phyloP scores from a whole-genome alignment of 64 coral and sea anemone genomes.

The Montipora capricornis region DNA sequence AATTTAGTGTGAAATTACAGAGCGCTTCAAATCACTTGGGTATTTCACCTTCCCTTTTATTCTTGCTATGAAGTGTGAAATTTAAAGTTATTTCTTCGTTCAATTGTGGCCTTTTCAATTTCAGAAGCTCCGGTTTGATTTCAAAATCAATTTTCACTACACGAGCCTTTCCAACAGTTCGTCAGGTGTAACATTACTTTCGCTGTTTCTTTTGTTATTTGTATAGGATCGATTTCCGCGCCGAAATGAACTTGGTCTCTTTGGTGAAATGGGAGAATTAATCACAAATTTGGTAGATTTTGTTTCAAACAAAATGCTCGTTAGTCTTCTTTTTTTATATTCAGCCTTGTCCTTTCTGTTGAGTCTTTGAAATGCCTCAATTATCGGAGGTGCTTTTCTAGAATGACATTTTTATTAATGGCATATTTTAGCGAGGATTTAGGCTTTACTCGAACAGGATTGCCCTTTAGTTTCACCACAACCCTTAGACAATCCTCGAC shows the following conservation, averaged over 20 bases:
- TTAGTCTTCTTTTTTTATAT: not conserved
- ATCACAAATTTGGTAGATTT: constrained; percentile 36
- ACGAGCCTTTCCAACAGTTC: constrained; percentile 27
- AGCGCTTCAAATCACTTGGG: constrained; percentile 4
- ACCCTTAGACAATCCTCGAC: not conserved
- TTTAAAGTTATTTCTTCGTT: not conserved
- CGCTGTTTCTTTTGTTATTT: constrained; percentile 36
- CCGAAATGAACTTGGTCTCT: constrained; percentile 27
- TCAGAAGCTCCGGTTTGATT: not conserved
- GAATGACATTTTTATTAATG: constrained; percentile 34
- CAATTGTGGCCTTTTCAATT: not conserved
- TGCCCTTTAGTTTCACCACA: constrained; percentile 16
- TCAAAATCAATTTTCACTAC: constrained; percentile 34
- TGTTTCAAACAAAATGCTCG: constrained; percentile 46
- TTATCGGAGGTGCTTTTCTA: constrained; percentile 27
- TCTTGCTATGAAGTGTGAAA: not conserved
- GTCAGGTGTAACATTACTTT: constrained; percentile 53
- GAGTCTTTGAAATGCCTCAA: constrained; percentile 25
- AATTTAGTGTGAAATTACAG: constrained; percentile 23
- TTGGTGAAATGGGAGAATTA: constrained; percentile 36
- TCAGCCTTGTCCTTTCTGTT: constrained; percentile 6
- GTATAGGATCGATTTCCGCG: constrained; percentile 36
- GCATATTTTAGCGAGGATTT: not conserved
- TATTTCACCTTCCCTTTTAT: not conserved
- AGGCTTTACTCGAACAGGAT: constrained; percentile 22